A percentile compares a stretch with the other conserved stretches of the same genome.
These are phyloP conservation scores for Ptilodon capucinus DNA, from an alignment of 2,888 invertebrate genomes.

Conservation along the genomic window DNA sequence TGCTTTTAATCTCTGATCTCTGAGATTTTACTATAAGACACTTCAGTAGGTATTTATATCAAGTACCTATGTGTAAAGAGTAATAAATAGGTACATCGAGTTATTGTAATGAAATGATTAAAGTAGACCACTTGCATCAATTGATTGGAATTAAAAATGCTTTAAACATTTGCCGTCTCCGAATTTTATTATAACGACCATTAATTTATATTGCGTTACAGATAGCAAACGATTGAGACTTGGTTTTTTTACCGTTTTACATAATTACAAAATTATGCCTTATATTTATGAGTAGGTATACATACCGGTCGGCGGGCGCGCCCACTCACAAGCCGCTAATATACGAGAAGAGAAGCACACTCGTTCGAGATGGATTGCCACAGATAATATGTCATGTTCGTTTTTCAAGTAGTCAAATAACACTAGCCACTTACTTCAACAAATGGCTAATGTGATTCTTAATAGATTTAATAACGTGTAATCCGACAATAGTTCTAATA, in stretches of 20 bases:
- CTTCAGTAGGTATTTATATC: not conserved
- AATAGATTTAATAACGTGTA: slow-evolving; percentile 22
- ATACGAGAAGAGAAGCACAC: slow-evolving; percentile 63
- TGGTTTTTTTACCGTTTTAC: slow-evolving; percentile 75
- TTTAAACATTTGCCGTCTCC: slow-evolving; percentile 67
- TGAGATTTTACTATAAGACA: not conserved
- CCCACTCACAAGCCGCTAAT: slow-evolving; percentile 62
- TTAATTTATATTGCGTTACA: slow-evolving; percentile 77
- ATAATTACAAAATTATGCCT: slow-evolving; percentile 79
- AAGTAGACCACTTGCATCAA: slow-evolving; percentile 66
- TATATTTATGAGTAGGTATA: slow-evolving; percentile 61
- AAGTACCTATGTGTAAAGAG: slow-evolving; percentile 29
- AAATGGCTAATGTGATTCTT: slow-evolving; percentile 59
- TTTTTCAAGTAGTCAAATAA: slow-evolving; percentile 66
- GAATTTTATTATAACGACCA: slow-evolving; percentile 69
- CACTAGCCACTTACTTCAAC: slow-evolving; percentile 54
- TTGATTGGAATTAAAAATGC: slow-evolving; percentile 60
- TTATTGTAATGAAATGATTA: slow-evolving; percentile 61
- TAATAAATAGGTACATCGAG: slow-evolving; percentile 39
- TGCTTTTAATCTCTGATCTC: not conserved
- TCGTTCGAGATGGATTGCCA: slow-evolving; percentile 64
- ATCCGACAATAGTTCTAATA: not conserved
- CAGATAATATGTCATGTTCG: slow-evolving; percentile 70
- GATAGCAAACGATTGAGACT: slow-evolving; percentile 71
- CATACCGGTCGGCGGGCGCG: slow-evolving; percentile 42